A percentile compares a stretch with the other conserved stretches of the same genome.
phyloP scores from a whole-genome alignment of 2,113 vertebrate species.

The Pelmatolapia mariae region DNA sequence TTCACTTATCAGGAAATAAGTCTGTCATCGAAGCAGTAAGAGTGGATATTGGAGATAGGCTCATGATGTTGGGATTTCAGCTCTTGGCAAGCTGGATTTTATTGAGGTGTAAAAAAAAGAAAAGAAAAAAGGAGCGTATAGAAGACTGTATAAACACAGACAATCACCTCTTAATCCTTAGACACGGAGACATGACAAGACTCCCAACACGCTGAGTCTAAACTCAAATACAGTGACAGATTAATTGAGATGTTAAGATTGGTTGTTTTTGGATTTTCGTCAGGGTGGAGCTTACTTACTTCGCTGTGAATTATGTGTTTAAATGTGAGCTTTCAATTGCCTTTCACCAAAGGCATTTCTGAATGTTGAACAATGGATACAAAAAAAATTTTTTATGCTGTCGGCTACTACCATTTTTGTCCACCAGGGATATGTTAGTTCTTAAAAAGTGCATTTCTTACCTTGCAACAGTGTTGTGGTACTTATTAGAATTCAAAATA shows the following conservation, averaged over 20 bases:
- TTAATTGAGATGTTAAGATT: constrained; percentile 38
- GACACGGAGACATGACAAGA: constrained; percentile 51
- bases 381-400: not conserved
- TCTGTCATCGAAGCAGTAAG: not conserved
- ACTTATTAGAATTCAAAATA: not conserved
- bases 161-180: constrained; percentile 58
- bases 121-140: constrained; percentile 6
- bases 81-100: constrained; percentile 10
- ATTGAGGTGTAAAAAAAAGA: not conserved
- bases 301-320: not conserved
- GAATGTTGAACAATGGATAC: not conserved
- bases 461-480: not conserved
- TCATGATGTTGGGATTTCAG: constrained; percentile 4
- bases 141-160: not conserved
- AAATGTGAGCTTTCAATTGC: not conserved
- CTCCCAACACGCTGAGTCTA: constrained; percentile 34
- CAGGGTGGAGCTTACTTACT: not conserved
- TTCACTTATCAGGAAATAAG: not conserved
- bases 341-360: not conserved
- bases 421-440: not conserved
- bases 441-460: not conserved
- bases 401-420: not conserved
- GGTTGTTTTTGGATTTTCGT: constrained; percentile 19
- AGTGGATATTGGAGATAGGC: not conserved
- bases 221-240: constrained; percentile 38